Evolutionary conservation across 2,113 vertebrate genomes (phyloP).

Genomic region (Rhinolophus sinicus): DNA sequence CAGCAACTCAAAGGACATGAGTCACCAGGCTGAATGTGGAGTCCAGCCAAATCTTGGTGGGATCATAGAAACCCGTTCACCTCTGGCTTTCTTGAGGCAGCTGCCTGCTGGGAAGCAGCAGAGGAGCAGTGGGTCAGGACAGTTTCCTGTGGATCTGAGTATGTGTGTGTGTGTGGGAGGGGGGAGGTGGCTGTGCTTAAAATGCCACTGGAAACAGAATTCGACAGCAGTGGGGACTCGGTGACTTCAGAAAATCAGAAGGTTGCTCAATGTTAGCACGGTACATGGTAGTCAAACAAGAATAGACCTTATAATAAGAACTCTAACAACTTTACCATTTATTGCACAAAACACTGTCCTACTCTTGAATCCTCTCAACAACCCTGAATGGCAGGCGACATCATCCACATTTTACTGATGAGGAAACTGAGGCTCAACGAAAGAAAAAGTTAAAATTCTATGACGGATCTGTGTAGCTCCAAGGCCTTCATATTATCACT

Average conservation of each 20-base stretch:
- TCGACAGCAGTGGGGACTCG: neutral
- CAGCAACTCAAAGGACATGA: constrained; percentile 17
- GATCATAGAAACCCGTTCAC: neutral
- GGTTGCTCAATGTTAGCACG: neutral
- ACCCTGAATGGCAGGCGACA: neutral
- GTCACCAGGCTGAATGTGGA: neutral
- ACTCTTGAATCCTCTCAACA: neutral
- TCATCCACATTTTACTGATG: neutral
- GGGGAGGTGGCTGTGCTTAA: neutral
- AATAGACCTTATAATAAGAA: neutral
- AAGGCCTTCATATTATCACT: neutral
- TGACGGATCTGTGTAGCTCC: neutral
- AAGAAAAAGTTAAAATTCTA: neutral
- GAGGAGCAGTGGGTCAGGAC: neutral
- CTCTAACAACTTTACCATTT: neutral
- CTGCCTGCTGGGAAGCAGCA: neutral
- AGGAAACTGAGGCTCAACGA: neutral
- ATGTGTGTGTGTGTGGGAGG: too few relatives aligned
- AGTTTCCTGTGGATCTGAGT: neutral
- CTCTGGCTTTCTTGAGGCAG: neutral
- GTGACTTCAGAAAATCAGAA: neutral
- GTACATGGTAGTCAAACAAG: neutral
- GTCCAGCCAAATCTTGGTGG: neutral
- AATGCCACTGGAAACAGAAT: neutral
- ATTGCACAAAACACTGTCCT: neutral